Base-by-base conservation (phyloP, 2,797 vertebrate genomes). In the Danio jaintianensis region DNA sequence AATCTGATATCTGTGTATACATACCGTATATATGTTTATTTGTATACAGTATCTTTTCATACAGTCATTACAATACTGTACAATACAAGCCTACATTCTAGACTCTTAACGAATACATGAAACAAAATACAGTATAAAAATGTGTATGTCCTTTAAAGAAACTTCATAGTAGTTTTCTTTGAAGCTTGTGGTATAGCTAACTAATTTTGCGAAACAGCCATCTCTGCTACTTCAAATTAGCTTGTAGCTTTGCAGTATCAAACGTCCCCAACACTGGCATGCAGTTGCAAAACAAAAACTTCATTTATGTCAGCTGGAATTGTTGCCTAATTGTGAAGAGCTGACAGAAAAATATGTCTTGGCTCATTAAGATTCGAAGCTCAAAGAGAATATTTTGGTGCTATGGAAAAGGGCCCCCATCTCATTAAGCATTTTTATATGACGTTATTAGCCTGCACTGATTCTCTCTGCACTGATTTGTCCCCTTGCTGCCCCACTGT, bases 401-500 rank as follows among this genome's bases (percentile, higher is more conserved):
- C 74, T 61, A 73, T 59, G 20, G 64, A 53, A 58, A 48, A 70
- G 40, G 40, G 29, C 29, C 55, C 55, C 48, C 29, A 68, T 48
- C 61, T 79, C 72, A 74, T 83, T 79, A 79, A 77, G 47, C 66
- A 15, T 68, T 68, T 78, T 71, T 63, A 80, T 58, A 58, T 64
- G 71, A 79, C 20, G 58, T 40, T 71, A 59, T 75, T 73, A 76
- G 75, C 74, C 58, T 58, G 11, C 68, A 78, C 79, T 70, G 45
- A 48, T 78, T 67, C 53, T 56, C 66, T 79, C 66, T 43, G 73
- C 70, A 74, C 69, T 55, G 66, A 64, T 55, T 48, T 78, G 80
- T 80, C 69, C 76, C 38, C 43, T 73, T 62, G 45, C 55, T 78
- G 82, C 77, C 85, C 12, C 80, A 86, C 56, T 62, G 47, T 16